phyloP scores from a whole-genome alignment of 2,888 invertebrate genomes.

The Anorthoa munda region DNA sequence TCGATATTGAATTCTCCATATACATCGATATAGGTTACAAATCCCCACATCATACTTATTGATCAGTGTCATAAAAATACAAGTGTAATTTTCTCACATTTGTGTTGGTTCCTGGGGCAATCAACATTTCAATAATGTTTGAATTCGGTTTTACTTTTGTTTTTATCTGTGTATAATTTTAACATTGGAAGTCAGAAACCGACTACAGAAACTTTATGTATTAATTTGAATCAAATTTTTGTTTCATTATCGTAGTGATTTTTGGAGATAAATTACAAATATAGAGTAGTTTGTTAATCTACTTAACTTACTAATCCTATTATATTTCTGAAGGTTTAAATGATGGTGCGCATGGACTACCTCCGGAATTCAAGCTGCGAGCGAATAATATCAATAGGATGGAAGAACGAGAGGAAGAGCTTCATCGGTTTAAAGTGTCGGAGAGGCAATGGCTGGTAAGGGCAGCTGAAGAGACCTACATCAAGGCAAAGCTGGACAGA shows the following conservation, averaged over 20 bases:
- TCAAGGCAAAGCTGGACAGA: not conserved
- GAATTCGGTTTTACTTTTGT: not conserved
- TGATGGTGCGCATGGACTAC: not conserved
- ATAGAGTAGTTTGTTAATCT: not conserved
- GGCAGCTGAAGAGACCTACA: slow-evolving; percentile 1
- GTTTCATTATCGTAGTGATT: not conserved
- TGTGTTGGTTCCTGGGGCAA: too few species aligned
- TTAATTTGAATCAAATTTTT: not conserved
- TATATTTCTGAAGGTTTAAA: not conserved
- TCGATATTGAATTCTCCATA: not conserved
- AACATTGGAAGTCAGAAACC: not conserved
- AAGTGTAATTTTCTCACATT: not conserved
- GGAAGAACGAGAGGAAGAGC: slow-evolving; percentile 1
- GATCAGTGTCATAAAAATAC: not conserved
- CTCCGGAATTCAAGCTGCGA: not conserved
- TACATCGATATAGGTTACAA: not conserved
- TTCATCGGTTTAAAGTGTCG: slow-evolving; percentile 1
- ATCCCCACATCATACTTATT: not conserved
- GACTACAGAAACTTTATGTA: not conserved
- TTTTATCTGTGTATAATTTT: not conserved
- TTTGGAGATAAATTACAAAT: not conserved
- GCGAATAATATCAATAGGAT: not conserved
- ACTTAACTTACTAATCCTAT: not conserved
- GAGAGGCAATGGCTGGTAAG: slow-evolving; percentile 8
- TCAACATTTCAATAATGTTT: not conserved